A percentile compares a stretch with the other conserved stretches of the same genome.
Evolutionary conservation across 2,888 invertebrate genomes (phyloP).

Genomic region (Tetranychus piercei): DNA sequence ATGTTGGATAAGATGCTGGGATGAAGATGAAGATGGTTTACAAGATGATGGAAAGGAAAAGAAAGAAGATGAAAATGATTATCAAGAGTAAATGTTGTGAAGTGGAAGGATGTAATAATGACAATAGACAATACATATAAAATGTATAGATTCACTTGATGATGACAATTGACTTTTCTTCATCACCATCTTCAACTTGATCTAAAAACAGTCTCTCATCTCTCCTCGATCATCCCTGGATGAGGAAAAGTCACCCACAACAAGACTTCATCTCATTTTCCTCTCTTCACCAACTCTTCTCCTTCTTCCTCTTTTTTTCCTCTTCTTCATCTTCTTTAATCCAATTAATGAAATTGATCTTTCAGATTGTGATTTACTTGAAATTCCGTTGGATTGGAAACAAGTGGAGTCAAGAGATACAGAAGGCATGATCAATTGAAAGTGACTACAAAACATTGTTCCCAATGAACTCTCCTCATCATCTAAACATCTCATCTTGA

Average conservation of each 20-base stretch:
- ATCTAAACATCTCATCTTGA: too few relatives aligned
- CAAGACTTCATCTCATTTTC: not conserved
- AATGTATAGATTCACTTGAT: not conserved
- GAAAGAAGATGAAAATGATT: not conserved
- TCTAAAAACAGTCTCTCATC: not conserved
- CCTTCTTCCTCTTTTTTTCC: not conserved
- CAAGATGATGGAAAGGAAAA: not conserved
- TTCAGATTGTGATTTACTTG: not conserved
- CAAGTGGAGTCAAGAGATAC: not conserved
- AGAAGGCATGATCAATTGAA: not conserved
- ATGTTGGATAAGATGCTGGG: not conserved
- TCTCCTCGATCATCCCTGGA: not conserved
- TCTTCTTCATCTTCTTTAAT: not conserved
- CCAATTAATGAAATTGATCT: slow-evolving; percentile 5
- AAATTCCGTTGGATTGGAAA: not conserved
- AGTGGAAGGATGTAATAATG: not conserved
- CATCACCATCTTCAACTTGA: not conserved
- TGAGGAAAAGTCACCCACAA: not conserved
- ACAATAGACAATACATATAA: not conserved
- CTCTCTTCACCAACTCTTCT: not conserved
- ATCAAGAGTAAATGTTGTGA: not conserved
- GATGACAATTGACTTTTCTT: not conserved
- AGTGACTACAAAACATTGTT: too few relatives aligned
- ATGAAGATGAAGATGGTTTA: not conserved
- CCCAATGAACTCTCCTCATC: too few relatives aligned